A percentile compares a stretch with the other conserved stretches of the same genome.
Conservation (phyloP, 2,113 vertebrate genomes). For the Sardina pilchardus region DNA sequence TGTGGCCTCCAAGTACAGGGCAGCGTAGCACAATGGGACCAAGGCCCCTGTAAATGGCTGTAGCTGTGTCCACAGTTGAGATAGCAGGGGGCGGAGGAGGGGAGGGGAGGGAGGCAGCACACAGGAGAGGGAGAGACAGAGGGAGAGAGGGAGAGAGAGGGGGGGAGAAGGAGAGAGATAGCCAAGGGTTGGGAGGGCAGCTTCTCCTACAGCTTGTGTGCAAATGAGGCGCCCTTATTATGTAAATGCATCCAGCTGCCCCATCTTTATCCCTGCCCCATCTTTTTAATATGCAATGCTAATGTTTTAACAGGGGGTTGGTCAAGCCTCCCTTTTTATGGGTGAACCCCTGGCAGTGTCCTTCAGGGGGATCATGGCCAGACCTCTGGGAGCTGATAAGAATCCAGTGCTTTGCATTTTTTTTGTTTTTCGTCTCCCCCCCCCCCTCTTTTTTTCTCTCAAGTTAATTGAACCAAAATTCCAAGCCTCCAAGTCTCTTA, state of each 20-base stretch:
- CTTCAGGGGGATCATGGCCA: conserved; percentile 51
- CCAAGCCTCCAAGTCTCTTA: not conserved
- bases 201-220: conserved; percentile 64
- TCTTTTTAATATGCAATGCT: conserved; percentile 74
- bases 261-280: conserved; percentile 58
- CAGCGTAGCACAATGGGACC: conserved; percentile 67
- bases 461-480: conserved; percentile 39
- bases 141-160: not conserved
- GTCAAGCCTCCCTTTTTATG: conserved; percentile 35
- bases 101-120: conserved; percentile 36
- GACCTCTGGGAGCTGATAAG: conserved; percentile 52
- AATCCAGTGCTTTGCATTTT: conserved; percentile 21
- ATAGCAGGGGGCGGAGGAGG: not conserved
- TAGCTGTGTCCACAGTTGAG: not conserved
- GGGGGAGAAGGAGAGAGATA: conserved; percentile 28
- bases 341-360: conserved; percentile 42
- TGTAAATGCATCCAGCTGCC: conserved; percentile 68
- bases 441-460: conserved; percentile 3
- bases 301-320: conserved; percentile 53
- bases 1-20: conserved; percentile 57
- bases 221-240: conserved; percentile 79
- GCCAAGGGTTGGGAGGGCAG: conserved; percentile 45
- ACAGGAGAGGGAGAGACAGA: conserved; percentile 17
- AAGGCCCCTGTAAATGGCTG: conserved; percentile 55
- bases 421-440: not conserved